These are phyloP conservation scores for Thryonomys swinderianus DNA, from an alignment of 2,113 vertebrate genomes.

Conservation along the genomic window DNA sequence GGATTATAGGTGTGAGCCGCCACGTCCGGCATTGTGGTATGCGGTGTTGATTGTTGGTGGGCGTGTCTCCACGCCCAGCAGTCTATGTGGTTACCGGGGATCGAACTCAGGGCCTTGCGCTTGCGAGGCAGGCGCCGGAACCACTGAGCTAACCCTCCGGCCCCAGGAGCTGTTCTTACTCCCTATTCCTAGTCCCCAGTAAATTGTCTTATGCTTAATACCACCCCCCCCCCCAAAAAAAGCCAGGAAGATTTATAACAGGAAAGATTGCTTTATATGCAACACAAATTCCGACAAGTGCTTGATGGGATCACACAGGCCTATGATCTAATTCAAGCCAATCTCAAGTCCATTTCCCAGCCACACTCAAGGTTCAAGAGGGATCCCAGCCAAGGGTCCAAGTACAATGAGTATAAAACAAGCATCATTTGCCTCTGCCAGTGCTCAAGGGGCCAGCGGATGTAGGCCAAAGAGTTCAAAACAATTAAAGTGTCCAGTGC, in stretches of 20 bases:
- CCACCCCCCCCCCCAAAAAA: too few relatives aligned
- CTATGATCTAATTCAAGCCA: slow-evolving; percentile 58
- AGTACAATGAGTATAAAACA: slow-evolving; percentile 77
- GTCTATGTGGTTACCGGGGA: too few relatives aligned
- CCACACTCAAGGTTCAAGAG: slow-evolving; percentile 40
- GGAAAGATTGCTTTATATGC: slow-evolving; percentile 84
- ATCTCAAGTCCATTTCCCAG: slow-evolving; percentile 74
- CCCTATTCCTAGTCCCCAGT: too few relatives aligned
- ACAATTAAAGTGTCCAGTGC: slow-evolving; percentile 80
- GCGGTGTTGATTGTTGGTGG: too few relatives aligned
- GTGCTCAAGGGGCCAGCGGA: slow-evolving; percentile 67
- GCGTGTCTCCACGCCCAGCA: too few relatives aligned
- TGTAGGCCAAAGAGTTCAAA: slow-evolving; percentile 69
- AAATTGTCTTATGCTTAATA: too few relatives aligned
- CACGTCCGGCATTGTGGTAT: too few relatives aligned
- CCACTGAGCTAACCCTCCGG: too few relatives aligned
- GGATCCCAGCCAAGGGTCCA: slow-evolving; percentile 74
- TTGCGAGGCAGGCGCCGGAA: too few relatives aligned
- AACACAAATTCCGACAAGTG: slow-evolving; percentile 78
- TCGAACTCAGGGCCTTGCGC: too few relatives aligned
- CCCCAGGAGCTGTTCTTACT: too few relatives aligned
- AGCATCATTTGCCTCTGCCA: slow-evolving; percentile 65
- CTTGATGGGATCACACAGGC: slow-evolving; percentile 77
- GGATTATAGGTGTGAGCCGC: too few relatives aligned
- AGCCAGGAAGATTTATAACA: slow-evolving; percentile 85